Base-by-base conservation (phyloP, 2,797 vertebrate species). In the Spea hammondii region DNA sequence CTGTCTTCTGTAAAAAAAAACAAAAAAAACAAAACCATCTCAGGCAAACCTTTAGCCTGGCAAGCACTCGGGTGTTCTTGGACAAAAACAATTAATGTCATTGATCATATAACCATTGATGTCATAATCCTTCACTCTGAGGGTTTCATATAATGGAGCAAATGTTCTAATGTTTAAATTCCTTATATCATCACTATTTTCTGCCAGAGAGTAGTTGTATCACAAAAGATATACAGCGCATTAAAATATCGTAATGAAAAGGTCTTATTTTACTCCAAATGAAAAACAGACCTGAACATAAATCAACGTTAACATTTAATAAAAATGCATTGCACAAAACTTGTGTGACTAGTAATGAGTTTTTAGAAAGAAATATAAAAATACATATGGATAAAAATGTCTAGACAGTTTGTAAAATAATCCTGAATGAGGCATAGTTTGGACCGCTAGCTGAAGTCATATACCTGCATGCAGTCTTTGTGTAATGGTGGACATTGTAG, bases 391-490 rank as follows among this genome's bases (percentile, higher is more conserved):
- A 59, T 70, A 74, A 62, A 84, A 86, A 84, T 57, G 80, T 83
- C 17, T 70, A 84, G 83, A 84, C 0, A 0, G 49, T 72, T 76
- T 47, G 77, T 72, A 53, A 82, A 84, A 46, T 44, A 48, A 72
- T 64, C 54, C 82, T 80, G 83, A 80, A 83, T 82, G 10, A 4
- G 55, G 55, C 8, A 59, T 10, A 75, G 51, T 72, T 85, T 82
- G 77, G 32, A 65, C 80, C 79, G 62, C 44, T 69, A 80, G 84
- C 80, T 72, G 86, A 86, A 84, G 85, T 78, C 76, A 17, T n/a
- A 32, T 14, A 62, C 59, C 59, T 62, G 59, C 59, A 6, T 11
- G 10, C 51, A 53, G 51, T 11, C 51, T 11, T 11, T 32, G 32
- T 32, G 32, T 32, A 32, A 32, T 2, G 32, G 32, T 32, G 32